Evolutionary conservation across 2,113 vertebrate species (phyloP), one percentile per base, ranked within the genome.

Genomic region (Irena cyanogastra): DNA sequence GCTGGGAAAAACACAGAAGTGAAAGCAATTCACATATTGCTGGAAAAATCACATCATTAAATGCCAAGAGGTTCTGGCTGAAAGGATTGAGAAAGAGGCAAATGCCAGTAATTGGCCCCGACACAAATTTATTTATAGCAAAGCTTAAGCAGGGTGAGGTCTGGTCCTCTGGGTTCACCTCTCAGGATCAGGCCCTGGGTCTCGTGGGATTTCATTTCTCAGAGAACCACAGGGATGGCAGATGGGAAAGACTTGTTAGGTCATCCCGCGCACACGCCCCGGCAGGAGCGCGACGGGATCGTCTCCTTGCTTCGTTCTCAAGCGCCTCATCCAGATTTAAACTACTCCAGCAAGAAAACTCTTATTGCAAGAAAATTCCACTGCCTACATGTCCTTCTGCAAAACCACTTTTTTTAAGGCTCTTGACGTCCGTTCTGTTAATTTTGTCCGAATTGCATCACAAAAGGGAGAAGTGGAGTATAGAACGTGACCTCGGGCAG

Each of bases 221-320:
- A 96, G 92, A 92, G 95, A 97, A 93, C 56, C 68, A 64, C 64
- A 31, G 90, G 61, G 83, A 92, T 95, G 95, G 88, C 90, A 96
- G 93, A 96, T 97, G 95, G 96, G 96, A 96, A 97, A 96, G 95
- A 69, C 89, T 95, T 71, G 72, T 71, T 87, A 92, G 96, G 93
- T 97, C 94, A 96, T 61, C 88, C 74, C 72, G 90, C 96, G 83
- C 92, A 94, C 95, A 96, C 96, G 94, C 93, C 95, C 95, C 6
- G 0, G 80, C 86, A 92, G 86, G 64, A 95, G 83, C 6, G 12
- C 72, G 66, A 52, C 0, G 0, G 63, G 86, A 79, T 90, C 42
- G 44, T 90, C 83, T 89, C 90, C 71, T 60, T 13, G 9, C 69
- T 89, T 79, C 47, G 0, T 93, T 94, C 95, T 97, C 93, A 96